These are phyloP conservation scores for Manis javanica DNA, from an alignment of 2,797 vertebrate genomes.

Conservation along the genomic window DNA sequence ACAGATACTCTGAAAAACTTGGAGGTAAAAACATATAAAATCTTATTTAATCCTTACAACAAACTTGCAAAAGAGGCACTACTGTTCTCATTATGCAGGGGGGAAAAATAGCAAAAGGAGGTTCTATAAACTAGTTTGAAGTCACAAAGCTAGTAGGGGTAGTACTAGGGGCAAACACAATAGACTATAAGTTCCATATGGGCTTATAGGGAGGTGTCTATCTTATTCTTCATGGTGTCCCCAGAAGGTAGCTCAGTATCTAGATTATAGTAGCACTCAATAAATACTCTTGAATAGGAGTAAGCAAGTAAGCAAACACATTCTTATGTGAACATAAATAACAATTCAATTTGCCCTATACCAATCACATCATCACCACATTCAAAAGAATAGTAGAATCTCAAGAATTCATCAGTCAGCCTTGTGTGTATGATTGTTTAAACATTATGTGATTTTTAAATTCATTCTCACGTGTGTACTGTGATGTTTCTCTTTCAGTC, in stretches of 20 bases:
- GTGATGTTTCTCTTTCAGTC: background rate
- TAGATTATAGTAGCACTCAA: background rate
- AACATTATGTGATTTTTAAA: background rate
- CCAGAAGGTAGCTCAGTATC: background rate
- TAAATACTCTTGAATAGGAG: conserved; percentile 13
- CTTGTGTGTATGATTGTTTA: background rate
- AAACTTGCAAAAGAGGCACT: conserved; percentile 7
- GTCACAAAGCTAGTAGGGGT: background rate
- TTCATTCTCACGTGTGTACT: conserved; percentile 18
- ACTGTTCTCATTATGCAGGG: background rate
- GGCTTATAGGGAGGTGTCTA: background rate
- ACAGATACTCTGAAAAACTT: conserved; percentile 22
- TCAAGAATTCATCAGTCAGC: background rate
- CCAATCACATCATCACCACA: background rate
- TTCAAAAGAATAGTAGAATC: conserved; percentile 40
- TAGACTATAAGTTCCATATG: background rate
- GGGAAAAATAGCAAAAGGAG: background rate
- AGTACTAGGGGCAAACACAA: background rate
- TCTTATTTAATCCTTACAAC: conserved; percentile 35
- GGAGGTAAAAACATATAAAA: background rate
- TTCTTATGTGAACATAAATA: background rate
- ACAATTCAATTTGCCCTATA: background rate
- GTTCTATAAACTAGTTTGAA: background rate
- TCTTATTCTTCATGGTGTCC: background rate
- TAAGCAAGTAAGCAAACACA: conserved; percentile 13